A percentile compares a stretch with the other conserved stretches of the same genome.
Evolutionary conservation across 2,888 invertebrate genomes (phyloP).

Genomic region (Helleia helle): DNA sequence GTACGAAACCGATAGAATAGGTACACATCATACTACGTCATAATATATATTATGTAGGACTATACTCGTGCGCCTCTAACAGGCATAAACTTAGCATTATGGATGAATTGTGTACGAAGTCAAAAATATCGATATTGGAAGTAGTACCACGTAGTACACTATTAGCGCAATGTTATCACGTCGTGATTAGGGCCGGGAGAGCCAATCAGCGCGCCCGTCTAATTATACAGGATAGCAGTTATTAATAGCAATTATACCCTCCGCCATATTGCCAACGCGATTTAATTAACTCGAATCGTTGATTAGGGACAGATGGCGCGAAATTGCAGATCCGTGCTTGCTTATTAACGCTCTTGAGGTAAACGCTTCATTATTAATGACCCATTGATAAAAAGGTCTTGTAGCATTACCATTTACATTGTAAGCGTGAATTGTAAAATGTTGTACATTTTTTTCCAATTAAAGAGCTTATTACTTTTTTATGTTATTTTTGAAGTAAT

Average conservation of each 20-base stretch:
- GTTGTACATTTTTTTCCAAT: too few relatives aligned
- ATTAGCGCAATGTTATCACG: slow-evolving; percentile 69
- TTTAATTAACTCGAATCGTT: slow-evolving; percentile 72
- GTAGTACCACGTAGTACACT: slow-evolving; percentile 31
- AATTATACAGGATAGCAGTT: slow-evolving; percentile 71
- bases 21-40: too few relatives aligned
- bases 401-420: slow-evolving; percentile 1
- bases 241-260: slow-evolving; percentile 71
- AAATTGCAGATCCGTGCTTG: slow-evolving; percentile 50
- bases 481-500: too few relatives aligned
- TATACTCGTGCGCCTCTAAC: too few relatives aligned
- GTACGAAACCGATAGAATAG: too few relatives aligned
- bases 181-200: slow-evolving; percentile 60
- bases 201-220: slow-evolving; percentile 64
- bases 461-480: too few relatives aligned
- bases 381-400: slow-evolving; percentile 9
- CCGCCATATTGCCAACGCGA: slow-evolving; percentile 70
- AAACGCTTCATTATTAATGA: slow-evolving; percentile 14
- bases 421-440: slow-evolving; percentile 5
- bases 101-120: too few relatives aligned
- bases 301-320: slow-evolving; percentile 70
- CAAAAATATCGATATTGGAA: too few relatives aligned
- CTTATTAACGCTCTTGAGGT: slow-evolving; percentile 48
- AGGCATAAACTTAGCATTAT: too few relatives aligned
- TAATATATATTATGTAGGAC: too few relatives aligned